Conservation (phyloP, 2,113 vertebrate species). For the Gallinago jamesoni region DNA sequence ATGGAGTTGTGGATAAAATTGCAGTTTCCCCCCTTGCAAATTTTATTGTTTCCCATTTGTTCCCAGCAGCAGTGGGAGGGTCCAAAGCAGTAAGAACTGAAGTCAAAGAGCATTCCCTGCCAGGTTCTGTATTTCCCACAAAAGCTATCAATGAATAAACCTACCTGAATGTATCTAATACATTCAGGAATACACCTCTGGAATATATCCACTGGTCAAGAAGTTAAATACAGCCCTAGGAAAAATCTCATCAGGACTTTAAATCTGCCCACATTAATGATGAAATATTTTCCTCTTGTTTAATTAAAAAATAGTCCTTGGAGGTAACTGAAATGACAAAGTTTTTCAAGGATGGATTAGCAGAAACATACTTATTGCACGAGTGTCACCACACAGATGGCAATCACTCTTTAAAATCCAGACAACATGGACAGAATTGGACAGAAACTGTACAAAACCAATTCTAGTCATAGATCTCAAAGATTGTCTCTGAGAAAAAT, state of each 20-base stretch:
- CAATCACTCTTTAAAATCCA: background rate
- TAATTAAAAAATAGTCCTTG: background rate
- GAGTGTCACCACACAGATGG: background rate
- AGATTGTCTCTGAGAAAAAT: background rate
- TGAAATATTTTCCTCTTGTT: background rate
- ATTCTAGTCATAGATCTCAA: background rate
- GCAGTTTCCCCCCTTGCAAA: background rate
- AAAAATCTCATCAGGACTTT: background rate
- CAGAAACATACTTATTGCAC: background rate
- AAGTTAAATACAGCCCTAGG: background rate
- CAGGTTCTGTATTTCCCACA: background rate
- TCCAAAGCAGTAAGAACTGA: background rate
- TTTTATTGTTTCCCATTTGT: constrained; percentile 55
- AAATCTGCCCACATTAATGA: background rate
- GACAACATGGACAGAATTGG: background rate
- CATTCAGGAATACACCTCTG: background rate
- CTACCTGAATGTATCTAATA: background rate
- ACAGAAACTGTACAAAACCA: background rate
- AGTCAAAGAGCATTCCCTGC: background rate
- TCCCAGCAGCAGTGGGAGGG: background rate
- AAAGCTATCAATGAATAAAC: background rate
- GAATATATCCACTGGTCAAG: background rate
- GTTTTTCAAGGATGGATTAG: background rate
- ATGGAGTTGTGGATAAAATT: background rate
- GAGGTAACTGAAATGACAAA: background rate